These are phyloP conservation scores for Drosophila merina DNA, from an alignment of 2,888 invertebrate species.

Conservation along the genomic window DNA sequence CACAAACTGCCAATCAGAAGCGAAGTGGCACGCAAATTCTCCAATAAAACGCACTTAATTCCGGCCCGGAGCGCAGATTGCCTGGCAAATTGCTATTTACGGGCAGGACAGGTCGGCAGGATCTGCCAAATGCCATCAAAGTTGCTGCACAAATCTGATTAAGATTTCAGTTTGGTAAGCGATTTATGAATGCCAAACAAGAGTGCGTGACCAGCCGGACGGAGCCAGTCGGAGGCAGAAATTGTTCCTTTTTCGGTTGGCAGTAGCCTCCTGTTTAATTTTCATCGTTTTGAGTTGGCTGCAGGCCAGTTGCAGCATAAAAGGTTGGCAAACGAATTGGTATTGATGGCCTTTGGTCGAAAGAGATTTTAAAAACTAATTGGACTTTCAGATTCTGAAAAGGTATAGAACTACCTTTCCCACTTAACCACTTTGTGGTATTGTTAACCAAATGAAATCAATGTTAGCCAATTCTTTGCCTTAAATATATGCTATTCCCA, in stretches of 20 bases:
- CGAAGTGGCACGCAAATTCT: slow-evolving; percentile 45
- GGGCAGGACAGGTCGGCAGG: slow-evolving; percentile 25
- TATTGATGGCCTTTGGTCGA: not conserved
- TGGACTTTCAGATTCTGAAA: not conserved
- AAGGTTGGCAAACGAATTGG: slow-evolving; percentile 1
- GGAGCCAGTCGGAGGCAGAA: not conserved
- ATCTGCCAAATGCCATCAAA: slow-evolving; percentile 44
- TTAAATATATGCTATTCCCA: slow-evolving; percentile 17
- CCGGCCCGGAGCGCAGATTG: slow-evolving; percentile 25
- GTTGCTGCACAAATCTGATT: slow-evolving; percentile 67
- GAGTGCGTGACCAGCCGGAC: slow-evolving; percentile 25
- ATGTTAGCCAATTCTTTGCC: slow-evolving; percentile 13
- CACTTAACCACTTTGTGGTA: not conserved
- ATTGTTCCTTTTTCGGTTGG: not conserved
- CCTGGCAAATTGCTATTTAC: slow-evolving; percentile 63
- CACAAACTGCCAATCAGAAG: slow-evolving; percentile 44
- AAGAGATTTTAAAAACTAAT: not conserved
- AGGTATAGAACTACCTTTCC: not conserved
- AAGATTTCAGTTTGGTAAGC: slow-evolving; percentile 64
- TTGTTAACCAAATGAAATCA: slow-evolving; percentile 20
- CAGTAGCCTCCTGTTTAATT: not conserved
- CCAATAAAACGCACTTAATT: slow-evolving; percentile 54
- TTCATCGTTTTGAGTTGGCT: slow-evolving; percentile 25
- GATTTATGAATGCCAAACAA: slow-evolving; percentile 64
- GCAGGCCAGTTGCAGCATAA: slow-evolving; percentile 22